A percentile compares a stretch with the other conserved stretches of the same genome.
Conservation (phyloP, 2,797 vertebrate genomes). For the Coregonus sp. region DNA sequence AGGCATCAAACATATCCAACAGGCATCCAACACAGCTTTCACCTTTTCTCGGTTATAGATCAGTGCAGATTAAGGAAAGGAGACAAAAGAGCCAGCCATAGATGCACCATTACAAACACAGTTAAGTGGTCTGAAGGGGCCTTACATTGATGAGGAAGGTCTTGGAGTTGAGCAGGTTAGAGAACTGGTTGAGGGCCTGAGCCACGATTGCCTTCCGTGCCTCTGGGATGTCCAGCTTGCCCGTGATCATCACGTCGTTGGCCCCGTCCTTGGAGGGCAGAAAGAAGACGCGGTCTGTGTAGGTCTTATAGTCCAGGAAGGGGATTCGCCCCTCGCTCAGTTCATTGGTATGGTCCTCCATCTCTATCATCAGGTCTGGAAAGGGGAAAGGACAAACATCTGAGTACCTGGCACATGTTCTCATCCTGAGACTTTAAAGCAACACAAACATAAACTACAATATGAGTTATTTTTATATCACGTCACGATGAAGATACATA, state of each 20-base stretch:
- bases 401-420: background rate
- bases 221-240: slow-evolving; percentile 91
- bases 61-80: background rate
- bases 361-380: slow-evolving; percentile 97
- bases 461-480: background rate
- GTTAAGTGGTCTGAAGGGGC: background rate
- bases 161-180: slow-evolving; percentile 97
- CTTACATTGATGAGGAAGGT: slow-evolving; percentile 96
- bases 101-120: background rate
- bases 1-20: background rate
- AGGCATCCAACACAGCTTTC: slow-evolving; percentile 50
- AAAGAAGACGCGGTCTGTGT: slow-evolving; percentile 96
- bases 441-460: background rate
- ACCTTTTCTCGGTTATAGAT: slow-evolving; percentile 81
- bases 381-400: background rate
- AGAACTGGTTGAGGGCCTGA: slow-evolving; percentile 94
- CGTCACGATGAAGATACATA: background rate
- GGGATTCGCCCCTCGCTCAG: slow-evolving; percentile 92
- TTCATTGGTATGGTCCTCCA: slow-evolving; percentile 97
- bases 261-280: slow-evolving; percentile 94
- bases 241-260: slow-evolving; percentile 97
- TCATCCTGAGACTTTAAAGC: background rate
- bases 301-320: slow-evolving; percentile 95
- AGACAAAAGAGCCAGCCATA: background rate
- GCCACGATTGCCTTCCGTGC: slow-evolving; percentile 81